Conservation (phyloP, 2,113 vertebrate genomes). For the Ctenomys sociabilis region DNA sequence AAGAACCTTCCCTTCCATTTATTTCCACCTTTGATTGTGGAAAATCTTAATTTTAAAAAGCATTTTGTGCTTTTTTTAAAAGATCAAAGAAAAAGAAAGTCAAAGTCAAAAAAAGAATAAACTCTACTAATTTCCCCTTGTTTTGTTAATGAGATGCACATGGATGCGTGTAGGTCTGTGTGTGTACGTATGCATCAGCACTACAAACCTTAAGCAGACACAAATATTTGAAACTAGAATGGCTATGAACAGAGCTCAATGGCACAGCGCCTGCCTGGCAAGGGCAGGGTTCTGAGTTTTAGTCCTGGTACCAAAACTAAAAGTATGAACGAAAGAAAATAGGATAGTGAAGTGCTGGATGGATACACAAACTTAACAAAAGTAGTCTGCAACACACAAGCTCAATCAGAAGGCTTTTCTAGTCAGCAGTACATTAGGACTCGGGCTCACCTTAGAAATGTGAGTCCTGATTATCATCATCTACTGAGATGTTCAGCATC, state of each 20-base stretch:
- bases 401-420: background rate
- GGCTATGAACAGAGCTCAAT: no score
- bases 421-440: background rate
- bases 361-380: slow-evolving; percentile 35
- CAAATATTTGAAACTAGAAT: background rate
- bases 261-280: no score
- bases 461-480: background rate
- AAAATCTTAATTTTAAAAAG: slow-evolving; percentile 61
- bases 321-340: background rate
- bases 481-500: background rate
- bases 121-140: background rate
- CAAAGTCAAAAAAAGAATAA: slow-evolving; percentile 50
- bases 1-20: slow-evolving; percentile 57
- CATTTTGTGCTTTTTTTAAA: slow-evolving; percentile 6
- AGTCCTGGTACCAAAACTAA: background rate
- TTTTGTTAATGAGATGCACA: background rate
- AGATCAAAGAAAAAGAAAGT: background rate
- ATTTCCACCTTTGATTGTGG: slow-evolving; percentile 59
- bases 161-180: background rate
- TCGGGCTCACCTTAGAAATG: slow-evolving; percentile 14
- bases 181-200: rapidly evolving
- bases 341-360: background rate
- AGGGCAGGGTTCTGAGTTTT: no score
- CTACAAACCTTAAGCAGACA: background rate
- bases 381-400: background rate